Evolutionary conservation across 2,888 invertebrate species (phyloP).

Genomic region (Apomyelois bistriatella): DNA sequence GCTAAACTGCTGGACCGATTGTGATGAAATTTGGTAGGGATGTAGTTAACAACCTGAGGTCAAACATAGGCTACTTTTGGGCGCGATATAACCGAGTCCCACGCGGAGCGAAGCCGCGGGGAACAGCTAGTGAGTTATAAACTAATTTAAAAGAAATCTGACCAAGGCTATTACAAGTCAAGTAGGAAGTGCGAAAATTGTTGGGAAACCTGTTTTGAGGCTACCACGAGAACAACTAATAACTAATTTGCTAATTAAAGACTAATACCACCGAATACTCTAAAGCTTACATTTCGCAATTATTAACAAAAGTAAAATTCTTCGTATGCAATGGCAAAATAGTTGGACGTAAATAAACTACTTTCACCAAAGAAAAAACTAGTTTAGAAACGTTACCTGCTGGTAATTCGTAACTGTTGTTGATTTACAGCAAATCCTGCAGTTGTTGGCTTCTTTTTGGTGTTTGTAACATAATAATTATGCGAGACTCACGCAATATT

Average conservation of each 20-base stretch:
- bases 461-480: constrained; percentile 47
- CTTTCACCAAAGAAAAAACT: constrained; percentile 54
- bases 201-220: constrained; percentile 27
- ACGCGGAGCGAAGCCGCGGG: too few species aligned
- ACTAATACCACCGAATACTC: too few species aligned
- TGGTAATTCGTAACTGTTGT: constrained; percentile 32
- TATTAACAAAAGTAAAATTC: background rate
- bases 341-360: constrained; percentile 23
- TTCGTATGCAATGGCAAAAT: background rate
- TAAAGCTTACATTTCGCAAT: background rate
- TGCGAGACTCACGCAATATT: constrained; percentile 42
- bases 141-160: background rate
- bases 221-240: background rate
- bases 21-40: too few species aligned
- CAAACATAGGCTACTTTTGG: too few species aligned
- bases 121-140: too few species aligned
- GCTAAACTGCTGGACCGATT: too few species aligned
- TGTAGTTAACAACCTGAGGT: too few species aligned
- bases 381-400: constrained; percentile 44
- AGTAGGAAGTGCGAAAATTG: constrained; percentile 3
- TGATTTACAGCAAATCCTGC: constrained; percentile 44
- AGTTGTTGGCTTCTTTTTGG: constrained; percentile 35
- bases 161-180: constrained; percentile 5
- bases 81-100: too few species aligned
- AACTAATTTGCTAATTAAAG: too few species aligned